Base-by-base conservation (phyloP, 2,888 invertebrate genomes). In the Drosophila testacea region DNA sequence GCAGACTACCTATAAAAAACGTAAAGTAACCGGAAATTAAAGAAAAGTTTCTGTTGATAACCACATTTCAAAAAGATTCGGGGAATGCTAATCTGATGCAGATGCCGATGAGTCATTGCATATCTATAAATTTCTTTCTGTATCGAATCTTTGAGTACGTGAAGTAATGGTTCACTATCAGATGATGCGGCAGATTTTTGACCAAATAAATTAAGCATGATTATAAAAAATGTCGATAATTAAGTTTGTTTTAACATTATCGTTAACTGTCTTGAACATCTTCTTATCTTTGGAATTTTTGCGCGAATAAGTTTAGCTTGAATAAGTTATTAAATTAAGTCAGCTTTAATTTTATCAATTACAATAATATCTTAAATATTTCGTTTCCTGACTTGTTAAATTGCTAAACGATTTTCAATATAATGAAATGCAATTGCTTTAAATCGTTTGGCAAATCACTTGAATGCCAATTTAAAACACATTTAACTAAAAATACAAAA, bases 391-490 rank as follows among this genome's bases (percentile, higher is more conserved):
- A 22, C 11, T 51, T 51, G n/a, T 10, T 30, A 4, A 52, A 13
- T 36, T 4, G n/a, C 36, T 46, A 3, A 56, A 28, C 16, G 5
- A 4, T n/a, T 34, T 55, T 41, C 30, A 56, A 39, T 52, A n/a
- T 54, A 60, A 52, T 56, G 41, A 30, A 48, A 30, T 22, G 62
- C 64, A 63, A 72, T 55, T 57, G 60, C 56, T 41, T 63, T 59
- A 46, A 78, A 62, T 62, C 46, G 51, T 46, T 41, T 48, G 22
- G 36, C 55, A 54, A 57, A 56, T 56, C 55, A 46, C 13, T 52
- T 62, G 59, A 60, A 16, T 46, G 63, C n/a, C 60, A 57, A 69
- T 84, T 87, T 56, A 77, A 82, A 57, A 60, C 56, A 52, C 59
- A 72, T 75, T 73, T 73, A 55, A 41, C 64, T 72, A 55, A 61